These are phyloP conservation scores for Melanargia galathea DNA, from an alignment of 2,888 invertebrate genomes.

Conservation along the genomic window DNA sequence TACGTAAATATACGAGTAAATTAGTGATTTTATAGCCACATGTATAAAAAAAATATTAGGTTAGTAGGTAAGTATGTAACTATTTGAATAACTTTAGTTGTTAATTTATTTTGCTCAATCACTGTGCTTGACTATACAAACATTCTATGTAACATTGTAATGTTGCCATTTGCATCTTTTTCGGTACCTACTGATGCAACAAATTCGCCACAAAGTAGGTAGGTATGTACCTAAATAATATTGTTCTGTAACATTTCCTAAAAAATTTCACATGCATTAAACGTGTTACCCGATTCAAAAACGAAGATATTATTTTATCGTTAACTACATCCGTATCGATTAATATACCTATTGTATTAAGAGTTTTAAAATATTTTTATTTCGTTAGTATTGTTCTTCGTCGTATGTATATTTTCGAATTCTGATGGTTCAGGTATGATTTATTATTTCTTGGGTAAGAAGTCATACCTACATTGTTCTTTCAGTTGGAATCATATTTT, in stretches of 20 bases:
- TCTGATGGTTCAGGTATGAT: not conserved
- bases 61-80: too few relatives aligned
- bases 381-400: slow-evolving; percentile 13
- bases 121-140: too few relatives aligned
- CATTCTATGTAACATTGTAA: too few relatives aligned
- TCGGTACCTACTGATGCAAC: too few relatives aligned
- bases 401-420: slow-evolving; percentile 9
- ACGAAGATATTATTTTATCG: not conserved
- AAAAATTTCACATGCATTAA: not conserved
- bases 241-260: too few relatives aligned
- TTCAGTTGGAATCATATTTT: slow-evolving; percentile 3
- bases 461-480: not conserved
- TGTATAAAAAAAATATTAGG: not conserved
- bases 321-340: not conserved
- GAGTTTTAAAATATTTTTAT: slow-evolving; percentile 23
- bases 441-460: not conserved
- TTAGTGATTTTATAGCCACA: not conserved
- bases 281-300: not conserved
- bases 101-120: too few relatives aligned
- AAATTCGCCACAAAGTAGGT: too few relatives aligned
- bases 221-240: too few relatives aligned
- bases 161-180: too few relatives aligned
- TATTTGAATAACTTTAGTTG: too few relatives aligned
- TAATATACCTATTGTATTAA: not conserved
- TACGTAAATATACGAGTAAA: not conserved